These are phyloP conservation scores for Cebidichthys violaceus DNA, from an alignment of 2,113 vertebrate genomes.

Conservation along the genomic window DNA sequence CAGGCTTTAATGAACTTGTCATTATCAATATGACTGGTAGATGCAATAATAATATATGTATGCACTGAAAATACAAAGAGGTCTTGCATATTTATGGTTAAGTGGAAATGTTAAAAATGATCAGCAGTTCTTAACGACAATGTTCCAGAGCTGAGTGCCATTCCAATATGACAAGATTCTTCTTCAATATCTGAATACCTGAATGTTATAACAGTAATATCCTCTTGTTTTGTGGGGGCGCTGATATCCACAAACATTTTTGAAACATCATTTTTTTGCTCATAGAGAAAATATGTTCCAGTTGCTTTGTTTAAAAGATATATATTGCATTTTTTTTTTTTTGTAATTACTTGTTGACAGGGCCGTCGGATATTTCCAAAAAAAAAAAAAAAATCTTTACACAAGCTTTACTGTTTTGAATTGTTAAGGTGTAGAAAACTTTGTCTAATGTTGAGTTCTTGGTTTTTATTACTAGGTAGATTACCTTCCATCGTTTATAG, in stretches of 20 bases:
- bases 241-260: slow-evolving; percentile 66
- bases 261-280: slow-evolving; percentile 70
- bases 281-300: slow-evolving; percentile 64
- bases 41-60: slow-evolving; percentile 88
- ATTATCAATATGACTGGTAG: slow-evolving; percentile 81
- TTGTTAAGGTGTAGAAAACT: slow-evolving; percentile 91
- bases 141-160: slow-evolving; percentile 71
- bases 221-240: slow-evolving; percentile 67
- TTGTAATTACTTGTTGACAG: slow-evolving; percentile 84
- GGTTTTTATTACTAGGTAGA: slow-evolving; percentile 92
- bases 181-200: slow-evolving; percentile 76
- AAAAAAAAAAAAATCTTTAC: slow-evolving; percentile 81
- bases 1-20: slow-evolving; percentile 80
- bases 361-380: slow-evolving; percentile 85
- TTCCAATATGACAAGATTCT: slow-evolving; percentile 74
- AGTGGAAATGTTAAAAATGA: slow-evolving; percentile 60
- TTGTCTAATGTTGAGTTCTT: slow-evolving; percentile 91
- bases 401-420: slow-evolving; percentile 91
- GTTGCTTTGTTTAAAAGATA: slow-evolving; percentile 74
- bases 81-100: slow-evolving; percentile 74
- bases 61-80: slow-evolving; percentile 84
- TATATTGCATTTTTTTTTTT: slow-evolving; percentile 72
- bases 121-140: slow-evolving; percentile 63
- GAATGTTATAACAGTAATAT: slow-evolving; percentile 80
- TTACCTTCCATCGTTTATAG: slow-evolving; percentile 94